phyloP scores from a whole-genome alignment of 2,113 vertebrate species.

The Oenanthe oenanthe region DNA sequence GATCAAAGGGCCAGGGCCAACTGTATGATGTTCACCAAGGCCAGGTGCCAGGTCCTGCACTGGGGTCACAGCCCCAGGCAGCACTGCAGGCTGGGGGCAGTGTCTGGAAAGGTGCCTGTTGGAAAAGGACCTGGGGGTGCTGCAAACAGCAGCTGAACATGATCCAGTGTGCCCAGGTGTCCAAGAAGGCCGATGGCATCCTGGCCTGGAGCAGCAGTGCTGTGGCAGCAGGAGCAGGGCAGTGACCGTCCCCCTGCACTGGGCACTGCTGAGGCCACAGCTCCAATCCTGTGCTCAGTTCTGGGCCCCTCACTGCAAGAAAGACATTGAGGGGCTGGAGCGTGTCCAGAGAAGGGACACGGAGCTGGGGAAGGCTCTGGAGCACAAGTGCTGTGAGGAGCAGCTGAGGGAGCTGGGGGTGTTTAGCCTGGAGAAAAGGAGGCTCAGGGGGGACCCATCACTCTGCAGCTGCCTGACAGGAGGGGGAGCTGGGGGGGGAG shows the following conservation, averaged over 20 bases:
- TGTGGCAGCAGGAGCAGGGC: no score
- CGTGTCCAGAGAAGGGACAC: no score
- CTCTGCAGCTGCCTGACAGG: background rate
- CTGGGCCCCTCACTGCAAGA: no score
- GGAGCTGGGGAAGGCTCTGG: no score
- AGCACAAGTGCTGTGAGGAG: no score
- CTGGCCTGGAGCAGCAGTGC: no score
- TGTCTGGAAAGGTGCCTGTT: fast-evolving
- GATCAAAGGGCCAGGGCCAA: background rate
- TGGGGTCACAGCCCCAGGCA: background rate
- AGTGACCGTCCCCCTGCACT: no score
- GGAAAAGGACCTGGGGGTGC: background rate
- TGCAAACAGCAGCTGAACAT: background rate
- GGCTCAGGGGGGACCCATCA: fast-evolving
- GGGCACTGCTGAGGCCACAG: no score
- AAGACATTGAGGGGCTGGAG: no score
- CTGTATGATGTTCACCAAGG: fast-evolving
- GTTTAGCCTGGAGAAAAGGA: background rate
- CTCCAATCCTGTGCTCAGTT: no score
- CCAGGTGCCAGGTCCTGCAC: fast-evolving
- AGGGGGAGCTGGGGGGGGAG: background rate
- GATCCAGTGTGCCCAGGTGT: background rate
- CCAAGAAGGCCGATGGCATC: background rate
- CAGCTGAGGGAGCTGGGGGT: background rate
- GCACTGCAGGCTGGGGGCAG: fast-evolving